Percentiles rank a stretch among this genome's conserved stretches.
phyloP scores from a whole-genome alignment of 2,113 vertebrate genomes.

The Ictalurus furcatus region DNA sequence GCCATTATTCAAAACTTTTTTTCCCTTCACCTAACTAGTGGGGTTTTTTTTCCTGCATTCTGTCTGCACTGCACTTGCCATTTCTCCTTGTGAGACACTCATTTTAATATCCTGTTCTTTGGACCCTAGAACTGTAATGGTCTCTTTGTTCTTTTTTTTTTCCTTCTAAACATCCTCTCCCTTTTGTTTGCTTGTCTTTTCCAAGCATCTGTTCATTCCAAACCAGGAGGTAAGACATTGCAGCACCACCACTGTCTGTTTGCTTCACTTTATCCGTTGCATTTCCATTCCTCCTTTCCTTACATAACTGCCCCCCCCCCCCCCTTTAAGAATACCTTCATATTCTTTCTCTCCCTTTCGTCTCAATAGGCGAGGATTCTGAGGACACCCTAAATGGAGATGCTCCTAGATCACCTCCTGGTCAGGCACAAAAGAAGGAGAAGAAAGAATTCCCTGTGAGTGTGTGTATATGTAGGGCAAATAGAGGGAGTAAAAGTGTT shows the following conservation, averaged over 20 bases:
- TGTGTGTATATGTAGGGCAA: conserved; percentile 39
- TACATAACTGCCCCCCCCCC: not conserved
- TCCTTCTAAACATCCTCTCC: not conserved
- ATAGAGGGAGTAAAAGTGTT: conserved; percentile 13
- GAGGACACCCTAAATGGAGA: conserved; percentile 79
- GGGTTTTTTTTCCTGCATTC: not conserved
- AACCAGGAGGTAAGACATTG: conserved; percentile 62
- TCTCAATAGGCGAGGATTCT: conserved; percentile 74
- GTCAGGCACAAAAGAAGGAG: conserved; percentile 84
- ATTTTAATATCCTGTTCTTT: not conserved
- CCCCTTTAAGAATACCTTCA: not conserved
- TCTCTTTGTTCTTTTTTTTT: not conserved
- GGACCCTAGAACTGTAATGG: no score
- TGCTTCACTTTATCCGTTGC: not conserved
- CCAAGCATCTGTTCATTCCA: conserved; percentile 64
- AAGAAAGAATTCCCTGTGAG: conserved; percentile 91
- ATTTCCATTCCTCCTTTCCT: not conserved
- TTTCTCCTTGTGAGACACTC: not conserved
- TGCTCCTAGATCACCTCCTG: conserved; percentile 75
- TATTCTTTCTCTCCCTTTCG: not conserved
- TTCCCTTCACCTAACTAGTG: not conserved
- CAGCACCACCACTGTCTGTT: not conserved
- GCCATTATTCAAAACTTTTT: not conserved
- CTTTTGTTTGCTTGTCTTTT: conserved; percentile 14
- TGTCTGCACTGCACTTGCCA: not conserved